Percentiles rank a stretch among this genome's conserved stretches.
These are phyloP conservation scores for Adelges cooleyi DNA, from an alignment of 1,140 invertebrate species.

Conservation along the genomic window DNA sequence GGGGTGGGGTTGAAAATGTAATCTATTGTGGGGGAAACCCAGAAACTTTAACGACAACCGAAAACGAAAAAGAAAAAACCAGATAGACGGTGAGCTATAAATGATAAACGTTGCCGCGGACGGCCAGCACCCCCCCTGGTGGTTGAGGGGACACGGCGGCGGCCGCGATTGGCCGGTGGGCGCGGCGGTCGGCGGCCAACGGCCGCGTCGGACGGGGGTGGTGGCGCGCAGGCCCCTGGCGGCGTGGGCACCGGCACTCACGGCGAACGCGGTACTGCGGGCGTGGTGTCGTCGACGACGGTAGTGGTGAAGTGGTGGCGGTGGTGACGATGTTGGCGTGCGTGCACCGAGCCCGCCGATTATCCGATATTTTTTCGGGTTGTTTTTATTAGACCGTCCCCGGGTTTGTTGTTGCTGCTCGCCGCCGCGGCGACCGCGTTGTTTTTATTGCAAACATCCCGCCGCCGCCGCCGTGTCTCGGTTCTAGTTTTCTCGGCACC, in stretches of 20 bases:
- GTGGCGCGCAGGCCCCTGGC: background rate
- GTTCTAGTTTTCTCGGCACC: background rate
- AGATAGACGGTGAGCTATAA: background rate
- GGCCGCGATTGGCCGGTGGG: background rate
- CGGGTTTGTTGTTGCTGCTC: slow-evolving; percentile 14
- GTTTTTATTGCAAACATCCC: slow-evolving; percentile 25
- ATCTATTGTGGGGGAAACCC: no score
- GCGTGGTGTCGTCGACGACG: slow-evolving; percentile 5
- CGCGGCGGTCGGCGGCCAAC: background rate
- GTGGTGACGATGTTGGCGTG: background rate
- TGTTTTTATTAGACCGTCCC: background rate
- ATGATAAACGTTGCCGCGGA: background rate
- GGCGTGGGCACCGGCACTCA: background rate
- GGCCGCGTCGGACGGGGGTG: background rate
- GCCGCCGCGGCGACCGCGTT: background rate
- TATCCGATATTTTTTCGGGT: slow-evolving; percentile 8
- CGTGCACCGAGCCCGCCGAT: background rate
- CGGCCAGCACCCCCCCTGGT: background rate
- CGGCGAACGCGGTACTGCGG: background rate
- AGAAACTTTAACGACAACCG: no score
- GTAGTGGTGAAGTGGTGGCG: background rate
- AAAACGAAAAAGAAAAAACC: background rate
- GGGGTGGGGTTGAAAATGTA: no score
- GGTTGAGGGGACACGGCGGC: background rate
- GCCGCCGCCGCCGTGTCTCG: slow-evolving; percentile 1